Base-by-base conservation (phyloP, 2,888 invertebrate species). In the Netelia fuscicornis region DNA sequence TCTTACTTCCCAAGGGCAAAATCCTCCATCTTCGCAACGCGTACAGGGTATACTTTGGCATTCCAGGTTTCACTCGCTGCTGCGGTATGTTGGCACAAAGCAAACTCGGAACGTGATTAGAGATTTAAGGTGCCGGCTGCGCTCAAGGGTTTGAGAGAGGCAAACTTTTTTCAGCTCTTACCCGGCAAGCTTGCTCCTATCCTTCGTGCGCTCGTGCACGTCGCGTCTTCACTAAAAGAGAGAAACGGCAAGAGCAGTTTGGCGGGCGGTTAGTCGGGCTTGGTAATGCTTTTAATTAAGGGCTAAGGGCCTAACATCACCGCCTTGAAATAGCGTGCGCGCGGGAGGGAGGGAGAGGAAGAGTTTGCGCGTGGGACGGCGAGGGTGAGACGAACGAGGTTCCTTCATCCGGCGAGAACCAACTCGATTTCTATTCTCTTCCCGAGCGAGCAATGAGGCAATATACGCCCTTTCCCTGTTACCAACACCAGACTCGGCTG, bases 211-310 rank as follows among this genome's bases (percentile, higher is more conserved):
- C 42, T 77, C 68, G 54, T 76, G 71, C 70, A 68, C 25, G 82
- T 67, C 67, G 56, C 65, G 42, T 68, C 80, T 84, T 82, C 67
- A 10, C 23, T 60, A 23, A 71, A 58, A 58, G 23, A 44, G 56
- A 82, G 76, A 71, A 70, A 64, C 79, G 85, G 58, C 75, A 78
- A 76, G 83, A 79, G 83, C 74, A 79, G 86, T 86, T 86, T 83
- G 77, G 83, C 74, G 79, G 75, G 80, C 64, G 85, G 89, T 84
- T 88, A 87, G 87, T 86, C 86, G 81, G 85, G 87, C 86, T 79
- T 72, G 76, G 87, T 89, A 89, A 89, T 88, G 87, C 88, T 89
- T 89, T 89, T 88, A 89, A 88, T 89, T 89, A 87, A 88, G 86
- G 87, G 83, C 87, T 86, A 82, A 88, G 88, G 86, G 84, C 84